These are phyloP conservation scores for Trematocara stigmaticum DNA, from an alignment of 2,113 vertebrate genomes.

Conservation along the genomic window DNA sequence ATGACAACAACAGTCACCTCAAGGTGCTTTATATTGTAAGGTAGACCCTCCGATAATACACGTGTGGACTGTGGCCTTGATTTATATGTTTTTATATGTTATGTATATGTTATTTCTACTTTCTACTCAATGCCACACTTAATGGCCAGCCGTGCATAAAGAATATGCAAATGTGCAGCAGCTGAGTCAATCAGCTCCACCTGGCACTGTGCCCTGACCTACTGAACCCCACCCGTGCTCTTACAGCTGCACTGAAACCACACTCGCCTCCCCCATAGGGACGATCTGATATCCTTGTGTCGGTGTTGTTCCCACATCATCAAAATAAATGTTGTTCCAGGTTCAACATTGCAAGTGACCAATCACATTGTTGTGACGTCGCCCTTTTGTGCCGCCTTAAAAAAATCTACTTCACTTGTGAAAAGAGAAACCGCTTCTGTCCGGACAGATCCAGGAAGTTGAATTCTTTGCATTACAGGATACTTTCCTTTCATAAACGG, in stretches of 20 bases:
- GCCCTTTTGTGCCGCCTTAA: too few relatives aligned
- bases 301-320: not conserved
- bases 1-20: not conserved
- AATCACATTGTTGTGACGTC: too few relatives aligned
- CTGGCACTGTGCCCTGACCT: not conserved
- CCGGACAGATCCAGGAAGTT: too few relatives aligned
- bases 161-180: not conserved
- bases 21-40: not conserved
- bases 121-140: not conserved
- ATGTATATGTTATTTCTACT: not conserved
- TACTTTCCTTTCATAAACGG: not conserved
- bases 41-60: fast-evolving
- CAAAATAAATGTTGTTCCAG: too few relatives aligned
- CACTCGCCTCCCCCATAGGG: not conserved
- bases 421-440: too few relatives aligned
- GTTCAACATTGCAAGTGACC: too few relatives aligned
- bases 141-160: not conserved
- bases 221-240: not conserved
- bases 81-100: not conserved
- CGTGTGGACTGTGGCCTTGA: not conserved
- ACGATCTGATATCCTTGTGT: not conserved
- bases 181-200: not conserved
- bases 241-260: not conserved
- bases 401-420: too few relatives aligned
- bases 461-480: too few relatives aligned